Evolutionary conservation across 2,113 vertebrate species (phyloP).

Genomic region (Anseranas semipalmata): DNA sequence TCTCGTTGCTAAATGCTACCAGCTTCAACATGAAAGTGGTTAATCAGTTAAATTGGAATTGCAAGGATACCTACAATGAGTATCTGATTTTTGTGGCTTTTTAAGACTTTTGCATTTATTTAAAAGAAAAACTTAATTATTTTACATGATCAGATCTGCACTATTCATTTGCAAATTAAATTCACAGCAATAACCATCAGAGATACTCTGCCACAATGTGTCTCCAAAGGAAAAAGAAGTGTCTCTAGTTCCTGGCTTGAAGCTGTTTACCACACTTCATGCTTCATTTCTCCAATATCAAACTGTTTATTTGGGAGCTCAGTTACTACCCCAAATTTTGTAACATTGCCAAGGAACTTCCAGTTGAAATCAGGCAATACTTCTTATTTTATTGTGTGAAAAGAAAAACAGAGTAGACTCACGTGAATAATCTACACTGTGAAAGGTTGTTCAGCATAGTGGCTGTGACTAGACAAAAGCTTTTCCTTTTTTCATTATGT

Average conservation of each 20-base stretch:
- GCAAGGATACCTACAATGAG: background rate
- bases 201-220: background rate
- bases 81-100: background rate
- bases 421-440: background rate
- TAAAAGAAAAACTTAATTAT: background rate
- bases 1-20: background rate
- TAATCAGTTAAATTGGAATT: background rate
- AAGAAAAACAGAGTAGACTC: background rate
- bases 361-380: background rate
- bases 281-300: background rate
- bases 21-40: background rate
- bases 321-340: background rate
- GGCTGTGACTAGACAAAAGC: background rate
- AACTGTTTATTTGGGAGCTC: background rate
- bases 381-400: background rate
- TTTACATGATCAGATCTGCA: background rate
- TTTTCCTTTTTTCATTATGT: background rate
- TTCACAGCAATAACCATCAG: background rate
- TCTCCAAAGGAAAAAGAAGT: background rate
- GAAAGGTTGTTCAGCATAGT: background rate
- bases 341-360: background rate
- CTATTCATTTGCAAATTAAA: background rate
- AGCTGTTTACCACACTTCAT: background rate
- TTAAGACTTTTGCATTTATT: background rate
- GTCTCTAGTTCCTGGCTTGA: background rate